These are phyloP conservation scores for Lasius fuliginosus DNA, from an alignment of 2,888 invertebrate genomes.

Conservation along the genomic window DNA sequence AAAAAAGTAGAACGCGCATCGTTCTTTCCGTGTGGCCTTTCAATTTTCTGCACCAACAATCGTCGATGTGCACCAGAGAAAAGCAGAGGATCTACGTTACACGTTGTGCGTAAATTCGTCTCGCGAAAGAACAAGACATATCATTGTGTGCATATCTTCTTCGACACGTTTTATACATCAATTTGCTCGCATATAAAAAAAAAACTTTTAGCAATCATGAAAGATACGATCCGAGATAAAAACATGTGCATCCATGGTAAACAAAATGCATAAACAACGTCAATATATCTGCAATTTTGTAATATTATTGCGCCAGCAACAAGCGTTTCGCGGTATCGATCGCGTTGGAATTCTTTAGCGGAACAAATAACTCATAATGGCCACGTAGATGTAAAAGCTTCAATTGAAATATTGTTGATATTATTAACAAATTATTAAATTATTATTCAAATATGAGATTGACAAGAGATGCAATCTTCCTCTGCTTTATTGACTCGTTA, in stretches of 20 bases:
- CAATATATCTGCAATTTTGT: slow-evolving; percentile 17
- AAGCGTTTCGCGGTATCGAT: not conserved
- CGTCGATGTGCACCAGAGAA: not conserved
- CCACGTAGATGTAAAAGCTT: not conserved
- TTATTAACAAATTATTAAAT: slow-evolving; percentile 6
- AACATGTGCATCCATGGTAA: not conserved
- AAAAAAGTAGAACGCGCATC: slow-evolving; percentile 37
- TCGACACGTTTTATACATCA: slow-evolving; percentile 2
- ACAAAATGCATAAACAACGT: not conserved
- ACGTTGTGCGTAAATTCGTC: slow-evolving; percentile 25
- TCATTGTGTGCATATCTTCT: not conserved
- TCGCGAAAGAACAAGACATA: not conserved
- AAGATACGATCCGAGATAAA: not conserved
- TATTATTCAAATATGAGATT: not conserved
- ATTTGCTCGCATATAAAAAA: not conserved
- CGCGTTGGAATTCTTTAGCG: not conserved
- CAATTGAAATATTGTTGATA: slow-evolving; percentile 9
- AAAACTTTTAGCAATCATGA: not conserved
- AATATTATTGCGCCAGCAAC: not conserved
- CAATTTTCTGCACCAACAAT: slow-evolving; percentile 38
- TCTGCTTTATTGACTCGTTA: not conserved
- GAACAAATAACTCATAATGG: not conserved
- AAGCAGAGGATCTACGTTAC: not conserved
- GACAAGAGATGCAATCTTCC: not conserved
- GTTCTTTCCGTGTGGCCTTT: slow-evolving; percentile 22